Conservation (phyloP, 1,140 invertebrate genomes). For the Riptortus pedestris region DNA sequence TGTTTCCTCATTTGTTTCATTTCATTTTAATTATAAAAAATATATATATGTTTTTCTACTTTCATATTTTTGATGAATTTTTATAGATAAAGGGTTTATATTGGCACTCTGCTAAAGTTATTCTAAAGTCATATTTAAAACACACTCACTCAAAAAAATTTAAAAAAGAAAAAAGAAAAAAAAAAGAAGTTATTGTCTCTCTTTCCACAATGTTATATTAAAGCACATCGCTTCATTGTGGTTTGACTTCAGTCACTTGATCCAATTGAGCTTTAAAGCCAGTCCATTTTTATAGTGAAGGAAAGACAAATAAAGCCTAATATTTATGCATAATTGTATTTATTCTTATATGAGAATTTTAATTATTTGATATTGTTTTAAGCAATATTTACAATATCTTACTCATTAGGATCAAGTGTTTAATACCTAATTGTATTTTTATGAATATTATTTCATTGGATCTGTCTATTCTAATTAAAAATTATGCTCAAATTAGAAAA, state of each 20-base stretch:
- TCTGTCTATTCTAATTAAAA: conserved; percentile 13
- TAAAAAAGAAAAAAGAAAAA: too few relatives aligned
- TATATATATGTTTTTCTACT: neutral
- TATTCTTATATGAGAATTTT: neutral
- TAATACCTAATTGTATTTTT: neutral
- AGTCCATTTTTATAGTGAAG: neutral
- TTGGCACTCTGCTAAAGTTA: neutral
- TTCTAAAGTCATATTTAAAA: too few relatives aligned
- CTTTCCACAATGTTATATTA: neutral
- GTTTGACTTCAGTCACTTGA: neutral
- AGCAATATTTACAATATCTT: neutral
- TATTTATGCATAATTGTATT: neutral
- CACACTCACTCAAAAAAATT: too few relatives aligned
- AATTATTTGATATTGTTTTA: neutral
- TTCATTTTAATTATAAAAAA: neutral
- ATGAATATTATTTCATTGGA: neutral
- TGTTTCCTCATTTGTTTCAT: neutral
- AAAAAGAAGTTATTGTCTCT: neutral
- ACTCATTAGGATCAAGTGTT: neutral
- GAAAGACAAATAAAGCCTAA: neutral
- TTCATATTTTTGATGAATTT: conserved; percentile 8
- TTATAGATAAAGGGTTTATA: conserved; percentile 4
- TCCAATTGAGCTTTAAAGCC: neutral
- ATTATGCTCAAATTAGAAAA: conserved; percentile 16
- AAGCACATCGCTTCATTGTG: neutral